phyloP scores from a whole-genome alignment of 1,140 invertebrate genomes.

The Paracyclopina nana region DNA sequence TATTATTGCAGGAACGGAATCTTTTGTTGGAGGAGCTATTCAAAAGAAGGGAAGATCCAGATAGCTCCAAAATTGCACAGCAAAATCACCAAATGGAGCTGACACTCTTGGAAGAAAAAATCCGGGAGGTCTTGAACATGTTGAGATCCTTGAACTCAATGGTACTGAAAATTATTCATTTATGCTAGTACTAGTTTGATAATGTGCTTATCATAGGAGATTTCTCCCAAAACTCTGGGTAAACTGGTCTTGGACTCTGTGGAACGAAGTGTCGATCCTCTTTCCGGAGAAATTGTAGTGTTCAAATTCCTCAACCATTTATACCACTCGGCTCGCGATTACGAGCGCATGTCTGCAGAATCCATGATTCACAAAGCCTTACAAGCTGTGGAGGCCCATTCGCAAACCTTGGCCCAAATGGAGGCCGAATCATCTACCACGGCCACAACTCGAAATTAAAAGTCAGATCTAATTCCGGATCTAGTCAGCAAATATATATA shows the following conservation, averaged over 20 bases:
- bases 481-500: too few relatives aligned
- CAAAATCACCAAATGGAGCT: too few relatives aligned
- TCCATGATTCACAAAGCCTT: slow-evolving; percentile 8
- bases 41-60: too few relatives aligned
- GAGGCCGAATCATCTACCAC: too few relatives aligned
- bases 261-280: slow-evolving; percentile 2
- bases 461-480: too few relatives aligned
- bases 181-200: not conserved
- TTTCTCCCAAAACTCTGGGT: slow-evolving; percentile 5
- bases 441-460: too few relatives aligned
- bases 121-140: slow-evolving; percentile 10
- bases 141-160: slow-evolving; percentile 11
- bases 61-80: too few relatives aligned
- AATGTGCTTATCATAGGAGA: not conserved
- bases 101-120: slow-evolving; percentile 12
- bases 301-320: slow-evolving; percentile 15
- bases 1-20: not conserved
- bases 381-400: slow-evolving; percentile 4
- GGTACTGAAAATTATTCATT: not conserved
- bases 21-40: not conserved
- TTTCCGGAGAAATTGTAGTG: slow-evolving; percentile 3
- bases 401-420: slow-evolving; percentile 23
- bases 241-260: slow-evolving; percentile 9
- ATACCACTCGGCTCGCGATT: slow-evolving; percentile 4
- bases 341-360: slow-evolving; percentile 9